A percentile compares a stretch with the other conserved stretches of the same genome.
These are phyloP conservation scores for Ladona fulva DNA, from an alignment of 1,140 invertebrate species.

Conservation along the genomic window DNA sequence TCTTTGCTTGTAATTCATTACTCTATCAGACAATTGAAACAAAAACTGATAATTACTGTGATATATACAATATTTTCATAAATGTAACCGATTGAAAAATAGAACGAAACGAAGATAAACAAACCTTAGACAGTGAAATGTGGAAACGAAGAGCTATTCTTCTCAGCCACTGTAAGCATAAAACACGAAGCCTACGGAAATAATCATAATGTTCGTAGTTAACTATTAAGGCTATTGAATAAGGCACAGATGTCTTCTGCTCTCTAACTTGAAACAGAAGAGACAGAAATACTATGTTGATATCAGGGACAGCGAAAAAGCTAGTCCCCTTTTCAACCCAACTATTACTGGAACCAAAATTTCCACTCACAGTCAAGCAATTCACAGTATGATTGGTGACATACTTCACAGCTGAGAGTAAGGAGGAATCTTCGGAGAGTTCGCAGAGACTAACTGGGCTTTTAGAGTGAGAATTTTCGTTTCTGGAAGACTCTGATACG, in stretches of 20 bases:
- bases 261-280: conserved; percentile 17
- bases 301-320: conserved; percentile 21
- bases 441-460: neutral
- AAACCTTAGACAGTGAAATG: neutral
- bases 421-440: neutral
- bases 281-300: conserved; percentile 19
- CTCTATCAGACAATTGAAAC: too few relatives aligned
- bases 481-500: neutral
- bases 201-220: conserved; percentile 20
- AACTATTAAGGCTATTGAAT: conserved; percentile 19
- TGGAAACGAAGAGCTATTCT: conserved; percentile 15
- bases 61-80: too few relatives aligned
- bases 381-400: conserved; percentile 22
- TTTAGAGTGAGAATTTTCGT: neutral
- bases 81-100: too few relatives aligned
- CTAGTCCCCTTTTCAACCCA: conserved; percentile 14
- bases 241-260: conserved; percentile 13
- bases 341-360: neutral
- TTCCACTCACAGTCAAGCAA: conserved; percentile 12
- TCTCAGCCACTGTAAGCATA: conserved; percentile 18
- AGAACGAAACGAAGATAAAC: neutral
- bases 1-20: too few relatives aligned
- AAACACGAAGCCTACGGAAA: conserved; percentile 15
- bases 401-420: conserved; percentile 21
- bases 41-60: too few relatives aligned